Conservation (phyloP, 2,113 vertebrate species). For the Hydrolagus affinis region DNA sequence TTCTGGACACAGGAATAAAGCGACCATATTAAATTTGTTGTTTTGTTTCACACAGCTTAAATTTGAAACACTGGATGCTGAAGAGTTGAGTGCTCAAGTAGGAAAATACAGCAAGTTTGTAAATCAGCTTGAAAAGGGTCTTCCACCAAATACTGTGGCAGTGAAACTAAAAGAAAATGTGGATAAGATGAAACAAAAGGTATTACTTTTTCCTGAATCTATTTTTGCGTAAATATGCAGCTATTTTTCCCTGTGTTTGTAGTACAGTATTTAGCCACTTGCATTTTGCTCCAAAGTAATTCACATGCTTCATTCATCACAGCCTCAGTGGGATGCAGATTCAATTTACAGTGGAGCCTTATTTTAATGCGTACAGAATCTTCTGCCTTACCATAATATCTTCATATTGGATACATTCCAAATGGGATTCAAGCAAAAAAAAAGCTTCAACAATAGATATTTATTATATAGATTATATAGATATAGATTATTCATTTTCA, state of each 20-base stretch:
- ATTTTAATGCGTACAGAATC: too few species aligned
- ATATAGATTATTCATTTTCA: too few species aligned
- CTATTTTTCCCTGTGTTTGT: neutral
- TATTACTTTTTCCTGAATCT: slow-evolving; percentile 35
- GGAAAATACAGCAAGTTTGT: slow-evolving; percentile 63
- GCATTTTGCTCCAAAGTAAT: too few species aligned
- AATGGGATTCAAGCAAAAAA: too few species aligned
- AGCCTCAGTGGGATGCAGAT: too few species aligned
- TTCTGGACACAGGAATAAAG: neutral
- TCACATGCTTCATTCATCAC: too few species aligned
- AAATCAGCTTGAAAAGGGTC: slow-evolving; percentile 66
- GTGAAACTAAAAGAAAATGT: slow-evolving; percentile 60
- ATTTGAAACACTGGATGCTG: slow-evolving; percentile 63
- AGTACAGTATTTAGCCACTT: neutral
- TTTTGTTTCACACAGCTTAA: slow-evolving; percentile 48
- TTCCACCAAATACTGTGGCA: slow-evolving; percentile 62
- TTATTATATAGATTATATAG: too few species aligned
- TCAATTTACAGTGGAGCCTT: too few species aligned
- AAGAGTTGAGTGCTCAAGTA: slow-evolving; percentile 58
- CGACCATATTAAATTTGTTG: neutral
- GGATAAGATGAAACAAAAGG: slow-evolving; percentile 67
- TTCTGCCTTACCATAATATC: too few species aligned
- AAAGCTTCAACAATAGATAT: too few species aligned
- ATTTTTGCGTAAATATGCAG: neutral
- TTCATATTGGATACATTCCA: too few species aligned